Percentiles rank a stretch among this genome's conserved stretches.
These are phyloP conservation scores for Coenonympha glycerion DNA, from an alignment of 2,888 invertebrate genomes.

Conservation along the genomic window DNA sequence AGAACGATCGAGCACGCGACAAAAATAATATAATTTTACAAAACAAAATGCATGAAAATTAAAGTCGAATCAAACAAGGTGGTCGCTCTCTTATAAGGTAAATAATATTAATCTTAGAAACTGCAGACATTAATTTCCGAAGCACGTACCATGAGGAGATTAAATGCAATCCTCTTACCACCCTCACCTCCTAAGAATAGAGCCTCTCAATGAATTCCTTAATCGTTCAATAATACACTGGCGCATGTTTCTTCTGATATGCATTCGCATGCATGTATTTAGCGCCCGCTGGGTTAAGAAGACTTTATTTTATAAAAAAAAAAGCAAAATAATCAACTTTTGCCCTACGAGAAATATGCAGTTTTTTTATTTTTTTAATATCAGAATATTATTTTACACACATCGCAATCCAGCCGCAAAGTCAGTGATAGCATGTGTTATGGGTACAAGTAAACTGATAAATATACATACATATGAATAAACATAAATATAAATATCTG, in stretches of 20 bases:
- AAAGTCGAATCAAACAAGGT: too few species aligned
- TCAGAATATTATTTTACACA: too few species aligned
- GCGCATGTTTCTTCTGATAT: conserved; percentile 45
- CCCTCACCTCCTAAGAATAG: conserved; percentile 36
- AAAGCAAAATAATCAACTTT: conserved; percentile 5
- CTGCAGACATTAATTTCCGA: conserved; percentile 58
- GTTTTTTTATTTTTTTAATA: too few species aligned
- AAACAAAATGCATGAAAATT: too few species aligned
- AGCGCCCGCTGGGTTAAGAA: conserved; percentile 19
- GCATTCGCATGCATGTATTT: conserved; percentile 29
- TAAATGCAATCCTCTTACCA: conserved; percentile 52
- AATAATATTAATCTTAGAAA: conserved; percentile 43
- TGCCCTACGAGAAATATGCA: conserved; percentile 9
- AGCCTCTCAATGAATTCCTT: conserved; percentile 47
- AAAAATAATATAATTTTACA: not conserved
- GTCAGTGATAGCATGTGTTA: too few species aligned
- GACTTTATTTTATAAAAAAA: conserved; percentile 16
- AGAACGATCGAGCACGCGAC: not conserved
- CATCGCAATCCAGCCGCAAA: too few species aligned
- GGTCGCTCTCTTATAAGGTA: too few species aligned
- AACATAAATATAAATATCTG: too few species aligned
- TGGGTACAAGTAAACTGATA: too few species aligned
- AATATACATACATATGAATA: too few species aligned
- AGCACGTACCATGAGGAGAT: conserved; percentile 66
- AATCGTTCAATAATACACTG: conserved; percentile 66